Evolutionary conservation across 2,888 invertebrate genomes (phyloP).

Genomic region (Nephrotoma appendiculata): DNA sequence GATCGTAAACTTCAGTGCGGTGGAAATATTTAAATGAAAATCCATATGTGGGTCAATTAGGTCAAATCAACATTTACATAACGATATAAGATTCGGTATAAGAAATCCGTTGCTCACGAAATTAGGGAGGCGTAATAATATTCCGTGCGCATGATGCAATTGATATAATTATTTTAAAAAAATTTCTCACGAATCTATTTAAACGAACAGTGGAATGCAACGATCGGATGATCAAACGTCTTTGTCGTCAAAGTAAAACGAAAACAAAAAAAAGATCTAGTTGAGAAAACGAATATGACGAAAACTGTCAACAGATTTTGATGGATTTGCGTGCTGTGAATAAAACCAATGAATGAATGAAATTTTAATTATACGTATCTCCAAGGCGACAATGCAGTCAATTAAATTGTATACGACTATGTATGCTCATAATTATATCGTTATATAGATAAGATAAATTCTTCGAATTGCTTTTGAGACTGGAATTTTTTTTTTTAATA

Average conservation of each 20-base stretch:
- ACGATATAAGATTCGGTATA: background rate
- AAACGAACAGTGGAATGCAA: background rate
- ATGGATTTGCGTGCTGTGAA: background rate
- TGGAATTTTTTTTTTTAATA: background rate
- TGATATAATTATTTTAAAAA: background rate
- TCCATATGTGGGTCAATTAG: background rate
- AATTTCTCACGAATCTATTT: background rate
- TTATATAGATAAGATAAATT: background rate
- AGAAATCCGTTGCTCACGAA: background rate
- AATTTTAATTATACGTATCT: background rate
- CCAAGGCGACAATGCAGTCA: background rate
- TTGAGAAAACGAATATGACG: background rate
- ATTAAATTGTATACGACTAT: background rate
- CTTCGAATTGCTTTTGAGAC: background rate
- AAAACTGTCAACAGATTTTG: background rate
- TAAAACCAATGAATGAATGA: background rate
- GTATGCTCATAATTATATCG: background rate
- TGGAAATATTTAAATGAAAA: background rate
- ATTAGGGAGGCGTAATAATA: background rate
- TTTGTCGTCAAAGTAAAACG: background rate
- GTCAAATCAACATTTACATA: background rate
- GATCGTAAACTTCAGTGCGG: background rate
- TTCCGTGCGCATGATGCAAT: background rate
- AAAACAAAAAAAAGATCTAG: background rate
- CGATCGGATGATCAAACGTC: background rate